Percentiles rank a stretch among this genome's conserved stretches.
Evolutionary conservation across 1,140 invertebrate species (phyloP).

Genomic region (Drosophila busckii): DNA sequence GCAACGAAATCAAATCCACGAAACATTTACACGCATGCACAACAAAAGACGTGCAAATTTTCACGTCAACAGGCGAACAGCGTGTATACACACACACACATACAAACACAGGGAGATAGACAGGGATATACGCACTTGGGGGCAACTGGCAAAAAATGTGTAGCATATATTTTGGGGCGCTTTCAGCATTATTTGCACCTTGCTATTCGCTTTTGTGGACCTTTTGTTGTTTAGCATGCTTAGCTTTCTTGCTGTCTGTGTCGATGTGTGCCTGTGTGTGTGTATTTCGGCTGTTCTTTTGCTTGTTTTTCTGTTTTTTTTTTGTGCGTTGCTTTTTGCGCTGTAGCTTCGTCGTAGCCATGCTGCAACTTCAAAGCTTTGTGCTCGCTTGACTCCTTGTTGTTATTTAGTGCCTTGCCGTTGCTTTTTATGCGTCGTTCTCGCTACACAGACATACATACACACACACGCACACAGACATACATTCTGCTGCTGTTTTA

Average conservation of each 20-base stretch:
- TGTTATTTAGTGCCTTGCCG: constrained; percentile 45
- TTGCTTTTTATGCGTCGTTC: constrained; percentile 43
- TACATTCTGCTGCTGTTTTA: no score
- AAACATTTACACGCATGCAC: constrained; percentile 72
- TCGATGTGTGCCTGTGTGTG: constrained; percentile 7
- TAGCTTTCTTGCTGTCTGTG: constrained; percentile 33
- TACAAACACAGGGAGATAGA: constrained; percentile 7
- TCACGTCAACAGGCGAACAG: constrained; percentile 66
- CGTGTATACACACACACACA: constrained; percentile 29
- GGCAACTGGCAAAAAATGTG: constrained; percentile 62
- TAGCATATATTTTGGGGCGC: constrained; percentile 60
- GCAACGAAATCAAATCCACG: constrained; percentile 49
- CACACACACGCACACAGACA: no score
- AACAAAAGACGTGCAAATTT: constrained; percentile 74
- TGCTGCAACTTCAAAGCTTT: constrained; percentile 58
- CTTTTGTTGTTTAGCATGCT: constrained; percentile 44
- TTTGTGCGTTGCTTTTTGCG: constrained; percentile 34
- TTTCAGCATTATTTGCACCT: constrained; percentile 73
- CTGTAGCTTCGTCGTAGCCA: constrained; percentile 19
- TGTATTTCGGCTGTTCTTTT: background rate
- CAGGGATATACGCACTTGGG: constrained; percentile 39
- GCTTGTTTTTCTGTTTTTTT: background rate
- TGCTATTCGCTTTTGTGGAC: constrained; percentile 37
- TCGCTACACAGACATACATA: constrained; percentile 18
- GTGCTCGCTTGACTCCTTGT: constrained; percentile 29